Evolutionary conservation across 92 coral and sea anemone genomes (phyloP).

Genomic region (Porites cylindrica): DNA sequence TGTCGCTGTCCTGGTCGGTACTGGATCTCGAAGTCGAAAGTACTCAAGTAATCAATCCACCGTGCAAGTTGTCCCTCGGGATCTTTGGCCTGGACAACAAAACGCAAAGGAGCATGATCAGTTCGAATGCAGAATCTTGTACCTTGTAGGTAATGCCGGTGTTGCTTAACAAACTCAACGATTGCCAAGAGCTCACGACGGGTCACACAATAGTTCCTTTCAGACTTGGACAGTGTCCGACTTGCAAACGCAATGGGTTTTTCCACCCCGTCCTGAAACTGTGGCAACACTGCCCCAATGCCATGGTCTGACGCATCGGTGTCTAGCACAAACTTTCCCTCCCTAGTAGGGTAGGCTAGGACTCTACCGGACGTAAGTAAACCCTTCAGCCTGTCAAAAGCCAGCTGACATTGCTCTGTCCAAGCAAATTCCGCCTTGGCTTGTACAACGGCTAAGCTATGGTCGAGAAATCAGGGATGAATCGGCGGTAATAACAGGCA

Average conservation of each 20-base stretch:
- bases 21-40: too few relatives aligned
- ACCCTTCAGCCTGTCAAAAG: constrained; percentile 57
- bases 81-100: too few relatives aligned
- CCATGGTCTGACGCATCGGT: constrained; percentile 60
- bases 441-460: constrained; percentile 62
- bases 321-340: background rate
- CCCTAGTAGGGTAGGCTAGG: constrained; percentile 48
- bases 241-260: constrained; percentile 46
- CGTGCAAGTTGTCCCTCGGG: too few relatives aligned
- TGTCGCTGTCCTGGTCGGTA: too few relatives aligned
- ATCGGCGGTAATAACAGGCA: constrained; percentile 26
- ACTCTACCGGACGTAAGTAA: constrained; percentile 40
- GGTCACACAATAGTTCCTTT: constrained; percentile 25
- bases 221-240: constrained; percentile 9
- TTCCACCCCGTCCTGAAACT: constrained; percentile 33
- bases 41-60: too few relatives aligned
- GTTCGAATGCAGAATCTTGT: too few relatives aligned
- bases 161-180: constrained; percentile 19
- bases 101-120: too few relatives aligned
- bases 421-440: constrained; percentile 2
- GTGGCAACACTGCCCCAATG: constrained; percentile 40
- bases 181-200: constrained; percentile 51
- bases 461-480: constrained; percentile 41
- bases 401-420: constrained; percentile 43
- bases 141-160: too few relatives aligned